Percentiles rank a stretch among this genome's conserved stretches.
phyloP scores from a whole-genome alignment of 2,888 invertebrate genomes.

The Eilema depressum region DNA sequence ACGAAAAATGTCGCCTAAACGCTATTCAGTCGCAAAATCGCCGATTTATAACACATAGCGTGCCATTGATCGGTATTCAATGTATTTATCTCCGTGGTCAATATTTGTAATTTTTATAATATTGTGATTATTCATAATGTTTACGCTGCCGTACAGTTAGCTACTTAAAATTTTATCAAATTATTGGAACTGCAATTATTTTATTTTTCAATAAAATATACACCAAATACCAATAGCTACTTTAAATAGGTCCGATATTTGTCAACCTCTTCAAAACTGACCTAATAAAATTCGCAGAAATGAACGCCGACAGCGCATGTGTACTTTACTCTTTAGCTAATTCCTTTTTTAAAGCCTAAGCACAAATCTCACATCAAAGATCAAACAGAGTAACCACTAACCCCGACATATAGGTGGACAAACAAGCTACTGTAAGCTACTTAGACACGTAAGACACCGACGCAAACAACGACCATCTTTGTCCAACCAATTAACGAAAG shows the following conservation, averaged over 20 bases:
- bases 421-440: slow-evolving; percentile 71
- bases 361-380: slow-evolving; percentile 23
- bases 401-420: slow-evolving; percentile 28
- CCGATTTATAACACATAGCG: too few species aligned
- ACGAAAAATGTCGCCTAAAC: too few species aligned
- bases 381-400: slow-evolving; percentile 29
- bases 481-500: slow-evolving; percentile 70
- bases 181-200: too few species aligned
- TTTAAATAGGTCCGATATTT: background rate
- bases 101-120: too few species aligned
- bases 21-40: too few species aligned
- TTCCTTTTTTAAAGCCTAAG: slow-evolving; percentile 9
- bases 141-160: too few species aligned
- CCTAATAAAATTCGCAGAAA: slow-evolving; percentile 4
- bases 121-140: too few species aligned
- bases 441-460: slow-evolving; percentile 64
- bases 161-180: too few species aligned
- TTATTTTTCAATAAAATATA: too few species aligned
- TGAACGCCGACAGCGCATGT: background rate
- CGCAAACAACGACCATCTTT: slow-evolving; percentile 63
- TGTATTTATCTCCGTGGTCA: too few species aligned
- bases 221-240: background rate
- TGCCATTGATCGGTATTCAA: too few species aligned
- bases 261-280: background rate
- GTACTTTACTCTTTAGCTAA: background rate